Evolutionary conservation across 2,888 invertebrate genomes (phyloP).

Genomic region (Dolichopus griseipennis): DNA sequence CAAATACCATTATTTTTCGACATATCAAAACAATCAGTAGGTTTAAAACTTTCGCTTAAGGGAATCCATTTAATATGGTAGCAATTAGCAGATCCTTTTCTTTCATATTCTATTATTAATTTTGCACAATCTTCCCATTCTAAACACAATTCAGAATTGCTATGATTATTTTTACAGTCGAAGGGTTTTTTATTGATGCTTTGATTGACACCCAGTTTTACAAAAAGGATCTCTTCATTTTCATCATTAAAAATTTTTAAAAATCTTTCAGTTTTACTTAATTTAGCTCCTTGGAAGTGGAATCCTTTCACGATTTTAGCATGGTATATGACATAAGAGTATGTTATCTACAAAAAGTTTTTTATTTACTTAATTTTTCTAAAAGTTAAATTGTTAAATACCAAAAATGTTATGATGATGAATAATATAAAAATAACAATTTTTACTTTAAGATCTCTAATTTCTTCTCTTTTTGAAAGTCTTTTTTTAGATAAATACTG

Average conservation of each 20-base stretch:
- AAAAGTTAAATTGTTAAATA: neutral
- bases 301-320: constrained; percentile 72
- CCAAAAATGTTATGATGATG: neutral
- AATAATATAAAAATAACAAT: neutral
- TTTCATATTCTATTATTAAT: constrained; percentile 57
- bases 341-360: constrained; percentile 50
- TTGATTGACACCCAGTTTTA: constrained; percentile 52
- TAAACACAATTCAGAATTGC: constrained; percentile 62
- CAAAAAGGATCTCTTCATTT: constrained; percentile 61
- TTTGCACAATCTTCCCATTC: constrained; percentile 74
- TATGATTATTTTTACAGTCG: constrained; percentile 59
- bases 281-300: constrained; percentile 75
- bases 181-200: constrained; percentile 56
- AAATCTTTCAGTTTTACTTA: constrained; percentile 66
- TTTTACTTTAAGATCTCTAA: neutral
- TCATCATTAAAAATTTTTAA: constrained; percentile 64
- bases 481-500: no score
- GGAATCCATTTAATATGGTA: constrained; percentile 80
- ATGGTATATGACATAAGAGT: constrained; percentile 75
- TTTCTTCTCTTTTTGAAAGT: no score
- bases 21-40: constrained; percentile 81
- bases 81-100: constrained; percentile 62
- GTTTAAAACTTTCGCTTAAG: constrained; percentile 54
- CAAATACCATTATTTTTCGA: constrained; percentile 55
- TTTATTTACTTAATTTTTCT: neutral